Evolutionary conservation across 2,888 invertebrate species (phyloP), one percentile per base, ranked within the genome.

Genomic region (Lydus trimaculatus): DNA sequence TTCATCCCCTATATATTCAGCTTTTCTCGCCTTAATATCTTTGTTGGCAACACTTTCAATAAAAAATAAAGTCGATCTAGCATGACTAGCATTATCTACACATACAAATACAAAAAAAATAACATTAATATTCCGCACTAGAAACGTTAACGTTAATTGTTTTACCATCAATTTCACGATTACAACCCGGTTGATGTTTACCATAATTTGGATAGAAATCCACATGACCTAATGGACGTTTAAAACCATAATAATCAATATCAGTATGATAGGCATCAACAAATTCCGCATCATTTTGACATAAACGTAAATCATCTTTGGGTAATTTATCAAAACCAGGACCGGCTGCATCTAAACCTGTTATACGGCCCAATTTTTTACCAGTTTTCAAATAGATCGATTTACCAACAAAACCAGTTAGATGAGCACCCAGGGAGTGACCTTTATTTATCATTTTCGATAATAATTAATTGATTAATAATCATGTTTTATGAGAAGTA

Each of bases 151-250:
- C 48, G 48, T 23, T 11, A 52, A 52, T 23, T n/a, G n/a, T n/a
- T 13, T 56, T 75, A 81, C 81, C 79, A 68, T 79, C 76, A 25
- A 63, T 64, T 63, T 73, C 56, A 15, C 71, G 64, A 11, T 78
- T 76, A 80, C 92, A 92, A 0, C 92, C 92, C 0, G 92, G 92
- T 78, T 94, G 94, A 0, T 90, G 86, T 43, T 75, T 83, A 0
- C 93, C 94, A 23, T 88, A 88, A 80, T 94, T 93, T 0, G 93
- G 92, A 84, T 91, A 94, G 80, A 92, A 93, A 82, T 94, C 94
- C 0, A 86, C 90, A 79, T 92, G 89, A 0, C 94, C 94, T n/a
- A 91, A 86, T 9, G 91, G 88, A 56, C 80, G 77, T 15, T 80
- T 78, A 75, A 89, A 90, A 0, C 93, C 93, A 48, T 89, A 86